These are phyloP conservation scores for Muschampia plurimacula DNA, from an alignment of 2,888 invertebrate species.

Conservation along the genomic window DNA sequence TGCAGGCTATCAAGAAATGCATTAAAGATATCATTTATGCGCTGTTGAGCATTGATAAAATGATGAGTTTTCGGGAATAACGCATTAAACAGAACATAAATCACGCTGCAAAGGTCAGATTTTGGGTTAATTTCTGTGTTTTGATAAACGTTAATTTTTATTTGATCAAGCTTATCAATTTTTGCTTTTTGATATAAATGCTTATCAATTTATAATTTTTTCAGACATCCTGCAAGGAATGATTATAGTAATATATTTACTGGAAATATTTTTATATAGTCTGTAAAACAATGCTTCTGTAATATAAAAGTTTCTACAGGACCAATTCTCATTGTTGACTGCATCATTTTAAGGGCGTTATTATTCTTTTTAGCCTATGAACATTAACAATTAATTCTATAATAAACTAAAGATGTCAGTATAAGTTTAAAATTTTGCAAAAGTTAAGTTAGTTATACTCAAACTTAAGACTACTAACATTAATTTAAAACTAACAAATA, in stretches of 20 bases:
- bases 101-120: constrained; percentile 46
- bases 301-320: too few relatives aligned
- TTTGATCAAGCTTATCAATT: neutral
- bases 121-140: neutral
- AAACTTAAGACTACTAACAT: too few relatives aligned
- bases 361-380: too few relatives aligned
- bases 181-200: neutral
- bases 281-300: too few relatives aligned
- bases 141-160: neutral
- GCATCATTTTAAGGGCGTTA: too few relatives aligned
- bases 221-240: neutral
- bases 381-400: too few relatives aligned
- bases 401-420: too few relatives aligned
- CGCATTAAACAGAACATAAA: constrained; percentile 17
- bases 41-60: constrained; percentile 3
- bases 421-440: too few relatives aligned
- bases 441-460: too few relatives aligned
- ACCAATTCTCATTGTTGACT: too few relatives aligned
- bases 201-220: neutral
- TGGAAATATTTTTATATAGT: neutral
- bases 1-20: constrained; percentile 69
- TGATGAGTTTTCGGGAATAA: constrained; percentile 21
- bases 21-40: constrained; percentile 47
- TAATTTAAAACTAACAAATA: too few relatives aligned
- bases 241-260: neutral